A percentile compares a stretch with the other conserved stretches of the same genome.
Evolutionary conservation across 2,797 vertebrate genomes (phyloP).

Genomic region (Tauraco hartlaubi): DNA sequence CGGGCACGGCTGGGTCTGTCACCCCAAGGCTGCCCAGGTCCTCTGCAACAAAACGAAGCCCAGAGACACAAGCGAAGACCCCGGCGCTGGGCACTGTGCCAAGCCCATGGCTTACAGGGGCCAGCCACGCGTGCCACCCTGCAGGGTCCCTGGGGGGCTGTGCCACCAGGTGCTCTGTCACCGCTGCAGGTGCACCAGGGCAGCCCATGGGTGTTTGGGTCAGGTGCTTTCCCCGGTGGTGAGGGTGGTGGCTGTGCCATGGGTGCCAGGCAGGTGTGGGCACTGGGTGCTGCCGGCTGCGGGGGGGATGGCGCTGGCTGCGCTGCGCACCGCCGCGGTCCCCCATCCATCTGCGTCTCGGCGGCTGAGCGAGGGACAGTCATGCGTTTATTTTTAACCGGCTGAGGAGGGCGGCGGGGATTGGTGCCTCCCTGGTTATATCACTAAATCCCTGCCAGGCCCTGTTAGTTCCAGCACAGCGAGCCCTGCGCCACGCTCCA

Average conservation of each 20-base stretch:
- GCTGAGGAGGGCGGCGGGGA: constrained; percentile 43
- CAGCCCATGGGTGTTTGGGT: rapidly evolving
- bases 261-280: background rate
- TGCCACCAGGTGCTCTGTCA: background rate
- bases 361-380: constrained; percentile 33
- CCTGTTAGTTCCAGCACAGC: constrained; percentile 72
- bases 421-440: constrained; percentile 73
- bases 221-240: rapidly evolving
- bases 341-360: background rate
- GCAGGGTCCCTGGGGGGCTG: rapidly evolving
- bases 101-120: rapidly evolving
- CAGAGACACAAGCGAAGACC: background rate
- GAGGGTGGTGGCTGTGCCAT: rapidly evolving
- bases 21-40: background rate
- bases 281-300: background rate
- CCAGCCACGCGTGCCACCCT: rapidly evolving
- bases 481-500: background rate
- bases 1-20: rapidly evolving
- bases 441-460: constrained; percentile 74
- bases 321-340: background rate
- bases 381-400: constrained; percentile 72
- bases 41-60: background rate
- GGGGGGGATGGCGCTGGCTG: background rate
- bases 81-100: rapidly evolving
- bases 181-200: rapidly evolving